Conservation (phyloP, 1,140 invertebrate species). For the Hydropsyche tenuis region DNA sequence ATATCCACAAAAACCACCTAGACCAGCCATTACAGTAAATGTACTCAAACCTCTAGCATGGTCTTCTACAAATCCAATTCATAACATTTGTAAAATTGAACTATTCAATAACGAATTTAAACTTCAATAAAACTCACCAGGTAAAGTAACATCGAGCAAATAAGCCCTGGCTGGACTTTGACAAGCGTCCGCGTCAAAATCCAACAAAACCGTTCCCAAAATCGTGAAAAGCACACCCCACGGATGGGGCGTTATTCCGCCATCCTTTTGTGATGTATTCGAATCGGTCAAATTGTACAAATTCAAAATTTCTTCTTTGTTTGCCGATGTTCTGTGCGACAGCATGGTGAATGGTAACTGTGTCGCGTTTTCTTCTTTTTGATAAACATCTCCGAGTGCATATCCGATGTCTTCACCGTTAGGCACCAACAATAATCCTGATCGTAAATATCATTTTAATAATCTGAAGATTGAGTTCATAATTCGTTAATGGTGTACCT, state of each 20-base stretch:
- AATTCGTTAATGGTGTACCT: slow-evolving; percentile 65
- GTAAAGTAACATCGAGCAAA: slow-evolving; percentile 88
- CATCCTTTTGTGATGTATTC: neutral
- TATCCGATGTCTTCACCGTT: slow-evolving; percentile 88
- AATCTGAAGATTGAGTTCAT: too few species aligned
- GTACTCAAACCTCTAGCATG: slow-evolving; percentile 91
- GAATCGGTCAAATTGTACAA: slow-evolving; percentile 4
- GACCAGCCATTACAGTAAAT: slow-evolving; percentile 95
- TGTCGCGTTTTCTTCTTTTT: slow-evolving; percentile 54
- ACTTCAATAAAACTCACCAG: slow-evolving; percentile 65
- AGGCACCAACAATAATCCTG: slow-evolving; percentile 86
- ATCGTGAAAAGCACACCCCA: slow-evolving; percentile 94
- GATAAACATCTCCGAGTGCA: slow-evolving; percentile 74
- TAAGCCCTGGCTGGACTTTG: slow-evolving; percentile 93
- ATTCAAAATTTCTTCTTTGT: slow-evolving; percentile 52
- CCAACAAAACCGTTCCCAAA: slow-evolving; percentile 89
- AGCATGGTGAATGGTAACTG: slow-evolving; percentile 54
- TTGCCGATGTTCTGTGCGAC: slow-evolving; percentile 56
- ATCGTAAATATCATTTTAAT: neutral
- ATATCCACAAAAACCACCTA: slow-evolving; percentile 94
- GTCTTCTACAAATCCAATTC: slow-evolving; percentile 70
- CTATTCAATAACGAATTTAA: neutral
- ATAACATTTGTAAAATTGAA: neutral
- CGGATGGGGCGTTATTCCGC: slow-evolving; percentile 66
- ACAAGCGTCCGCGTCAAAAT: slow-evolving; percentile 96